A percentile compares a stretch with the other conserved stretches of the same genome.
phyloP scores from a whole-genome alignment of 2,797 vertebrate species.

The Peromyscus melanophrys region DNA sequence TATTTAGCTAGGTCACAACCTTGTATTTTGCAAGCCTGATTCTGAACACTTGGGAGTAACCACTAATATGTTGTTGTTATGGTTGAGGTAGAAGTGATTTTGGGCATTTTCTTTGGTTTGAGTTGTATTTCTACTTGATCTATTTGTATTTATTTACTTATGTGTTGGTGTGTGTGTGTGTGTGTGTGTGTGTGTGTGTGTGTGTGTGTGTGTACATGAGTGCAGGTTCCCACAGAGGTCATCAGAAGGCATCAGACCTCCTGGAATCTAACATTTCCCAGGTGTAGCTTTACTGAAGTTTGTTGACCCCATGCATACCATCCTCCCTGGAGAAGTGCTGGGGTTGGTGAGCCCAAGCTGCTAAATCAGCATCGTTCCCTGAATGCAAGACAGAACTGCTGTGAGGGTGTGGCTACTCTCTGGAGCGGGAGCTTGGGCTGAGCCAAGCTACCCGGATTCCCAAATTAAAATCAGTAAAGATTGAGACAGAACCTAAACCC shows the following conservation, averaged over 20 bases:
- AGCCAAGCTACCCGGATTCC: background rate
- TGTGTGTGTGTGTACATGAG: background rate
- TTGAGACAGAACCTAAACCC: background rate
- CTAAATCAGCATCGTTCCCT: background rate
- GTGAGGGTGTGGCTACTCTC: background rate
- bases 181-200: background rate
- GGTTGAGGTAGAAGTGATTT: background rate
- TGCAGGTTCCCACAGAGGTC: background rate
- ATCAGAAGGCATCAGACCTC: background rate
- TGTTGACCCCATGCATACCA: background rate
- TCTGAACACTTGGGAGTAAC: background rate
- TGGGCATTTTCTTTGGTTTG: constrained; percentile 34
- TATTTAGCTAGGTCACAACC: background rate
- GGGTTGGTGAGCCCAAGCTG: background rate
- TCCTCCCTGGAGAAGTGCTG: background rate
- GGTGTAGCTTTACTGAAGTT: background rate
- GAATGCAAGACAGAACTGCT: background rate
- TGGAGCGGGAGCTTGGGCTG: background rate
- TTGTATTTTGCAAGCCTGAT: background rate
- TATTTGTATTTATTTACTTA: background rate
- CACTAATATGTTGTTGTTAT: background rate
- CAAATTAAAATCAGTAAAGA: background rate
- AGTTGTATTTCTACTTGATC: constrained; percentile 15
- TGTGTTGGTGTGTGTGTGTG: background rate
- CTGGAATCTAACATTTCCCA: background rate